These are phyloP conservation scores for Aphelenchoides besseyi DNA, from an alignment of 1,140 invertebrate genomes.

Conservation along the genomic window DNA sequence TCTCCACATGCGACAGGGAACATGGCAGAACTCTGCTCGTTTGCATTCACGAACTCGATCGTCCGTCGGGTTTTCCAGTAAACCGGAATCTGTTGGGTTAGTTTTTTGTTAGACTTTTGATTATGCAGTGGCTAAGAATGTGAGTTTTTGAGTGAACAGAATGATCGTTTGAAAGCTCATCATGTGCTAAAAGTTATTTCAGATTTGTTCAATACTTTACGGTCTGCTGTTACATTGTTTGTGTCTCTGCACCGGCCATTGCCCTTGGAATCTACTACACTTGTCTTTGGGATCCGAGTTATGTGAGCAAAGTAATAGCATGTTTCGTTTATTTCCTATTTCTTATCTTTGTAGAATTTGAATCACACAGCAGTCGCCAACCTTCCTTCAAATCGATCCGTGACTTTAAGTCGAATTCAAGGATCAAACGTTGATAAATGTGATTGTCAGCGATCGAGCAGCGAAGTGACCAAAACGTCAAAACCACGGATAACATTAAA, in stretches of 20 bases:
- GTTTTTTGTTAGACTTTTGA: background rate
- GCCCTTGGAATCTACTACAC: conserved; percentile 14
- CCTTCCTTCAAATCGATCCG: conserved; percentile 3
- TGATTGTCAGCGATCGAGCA: background rate
- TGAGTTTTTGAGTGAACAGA: background rate
- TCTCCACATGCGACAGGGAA: conserved; percentile 10
- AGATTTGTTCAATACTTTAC: conserved; percentile 16
- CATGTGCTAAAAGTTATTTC: too few species aligned
- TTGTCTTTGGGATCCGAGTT: conserved; percentile 17
- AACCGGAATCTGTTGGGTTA: conserved; percentile 9
- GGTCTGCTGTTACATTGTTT: conserved; percentile 12
- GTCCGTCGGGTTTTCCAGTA: background rate
- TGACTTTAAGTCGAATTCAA: background rate
- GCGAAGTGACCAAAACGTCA: background rate
- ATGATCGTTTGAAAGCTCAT: too few species aligned
- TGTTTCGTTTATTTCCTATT: background rate
- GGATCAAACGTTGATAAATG: background rate
- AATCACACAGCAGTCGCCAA: background rate
- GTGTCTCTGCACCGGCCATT: conserved; percentile 13
- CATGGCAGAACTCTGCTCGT: conserved; percentile 20
- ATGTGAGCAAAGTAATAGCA: conserved; percentile 15
- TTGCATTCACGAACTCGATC: background rate
- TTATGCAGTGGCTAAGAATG: background rate
- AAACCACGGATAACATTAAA: background rate
- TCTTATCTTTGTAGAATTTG: background rate